Percentiles rank a stretch among this genome's conserved stretches.
Evolutionary conservation across 2,797 vertebrate genomes (phyloP).

Genomic region (Sebastes hubbsi): DNA sequence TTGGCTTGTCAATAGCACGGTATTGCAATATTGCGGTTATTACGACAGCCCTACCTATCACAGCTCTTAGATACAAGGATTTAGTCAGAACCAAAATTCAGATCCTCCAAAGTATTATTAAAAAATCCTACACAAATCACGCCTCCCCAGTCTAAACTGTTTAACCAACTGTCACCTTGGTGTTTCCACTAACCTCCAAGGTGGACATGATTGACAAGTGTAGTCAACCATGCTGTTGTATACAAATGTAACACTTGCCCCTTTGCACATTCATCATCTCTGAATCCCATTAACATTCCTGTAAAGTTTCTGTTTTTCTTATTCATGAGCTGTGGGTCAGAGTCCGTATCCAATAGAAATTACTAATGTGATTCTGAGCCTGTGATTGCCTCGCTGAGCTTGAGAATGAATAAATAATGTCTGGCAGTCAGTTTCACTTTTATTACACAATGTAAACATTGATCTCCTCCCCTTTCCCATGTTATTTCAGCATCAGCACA

Average conservation of each 20-base stretch:
- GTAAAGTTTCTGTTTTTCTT: constrained; percentile 38
- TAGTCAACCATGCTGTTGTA: constrained; percentile 34
- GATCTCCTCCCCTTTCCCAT: background rate
- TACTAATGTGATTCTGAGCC: constrained; percentile 40
- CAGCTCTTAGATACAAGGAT: background rate
- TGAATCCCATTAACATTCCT: constrained; percentile 57
- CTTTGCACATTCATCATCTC: constrained; percentile 20
- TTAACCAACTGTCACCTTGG: background rate
- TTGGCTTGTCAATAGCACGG: no score
- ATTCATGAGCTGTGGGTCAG: constrained; percentile 62
- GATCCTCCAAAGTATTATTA: background rate
- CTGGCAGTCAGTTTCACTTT: constrained; percentile 37
- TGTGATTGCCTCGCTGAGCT: constrained; percentile 39
- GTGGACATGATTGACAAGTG: constrained; percentile 42
- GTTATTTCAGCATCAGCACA: constrained; percentile 29
- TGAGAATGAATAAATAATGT: constrained; percentile 63
- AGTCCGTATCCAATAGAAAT: constrained; percentile 50
- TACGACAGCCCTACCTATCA: no score
- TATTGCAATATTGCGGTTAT: no score
- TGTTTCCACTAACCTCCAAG: constrained; percentile 1
- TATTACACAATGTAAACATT: constrained; percentile 57
- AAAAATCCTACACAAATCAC: background rate
- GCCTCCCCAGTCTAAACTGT: background rate
- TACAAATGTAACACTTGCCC: constrained; percentile 40
- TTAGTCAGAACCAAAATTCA: background rate